Evolutionary conservation across 2,888 invertebrate species (phyloP), one percentile per base, ranked within the genome.

Genomic region (Leptopilina myrica): DNA sequence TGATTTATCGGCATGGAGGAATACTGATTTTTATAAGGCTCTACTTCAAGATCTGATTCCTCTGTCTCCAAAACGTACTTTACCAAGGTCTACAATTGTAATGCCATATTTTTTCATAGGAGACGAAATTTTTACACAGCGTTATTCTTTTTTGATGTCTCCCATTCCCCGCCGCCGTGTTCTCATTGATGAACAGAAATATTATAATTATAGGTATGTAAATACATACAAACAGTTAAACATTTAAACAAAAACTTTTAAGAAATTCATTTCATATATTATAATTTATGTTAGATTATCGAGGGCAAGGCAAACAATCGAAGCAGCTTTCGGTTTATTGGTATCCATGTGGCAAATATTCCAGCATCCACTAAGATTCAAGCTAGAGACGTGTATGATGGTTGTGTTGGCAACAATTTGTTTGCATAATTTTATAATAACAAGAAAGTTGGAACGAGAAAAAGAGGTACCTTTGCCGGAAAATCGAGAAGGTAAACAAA

Each of bases 51-150:
- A n/a, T 56, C 14, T 14, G n/a, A 12, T n/a, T n/a, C 12, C 14
- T 11, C 12, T 56, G 12, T 14, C 56, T 14, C 56, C n/a, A 56
- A 56, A 11, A 5, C 12, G 56, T 65, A 12, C 12, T 65, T 15
- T 65, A 12, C 33, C 65, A 5, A 8, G 15, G 8, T 46, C 46
- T 7, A 5, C 40, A 11, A 65, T 65, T 15, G 12, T n/a, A n/a
- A 65, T 40, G 65, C 65, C 65, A 11, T n/a, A n/a, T 40, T 65
- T 12, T n/a, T 65, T 65, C 12, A 12, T 65, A 9, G 65, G 65
- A 5, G 65, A 65, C 12, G 65, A 65, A n/a, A 65, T 65, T 11
- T 65, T 65, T 65, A 65, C 15, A 15, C 40, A 65, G n/a, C 40
- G 46, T 46, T 8, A 46, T 46, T 6, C 6, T 46, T 46, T 46